Conservation (phyloP, 1,140 invertebrate genomes). For the Drosophila tsacasi region DNA sequence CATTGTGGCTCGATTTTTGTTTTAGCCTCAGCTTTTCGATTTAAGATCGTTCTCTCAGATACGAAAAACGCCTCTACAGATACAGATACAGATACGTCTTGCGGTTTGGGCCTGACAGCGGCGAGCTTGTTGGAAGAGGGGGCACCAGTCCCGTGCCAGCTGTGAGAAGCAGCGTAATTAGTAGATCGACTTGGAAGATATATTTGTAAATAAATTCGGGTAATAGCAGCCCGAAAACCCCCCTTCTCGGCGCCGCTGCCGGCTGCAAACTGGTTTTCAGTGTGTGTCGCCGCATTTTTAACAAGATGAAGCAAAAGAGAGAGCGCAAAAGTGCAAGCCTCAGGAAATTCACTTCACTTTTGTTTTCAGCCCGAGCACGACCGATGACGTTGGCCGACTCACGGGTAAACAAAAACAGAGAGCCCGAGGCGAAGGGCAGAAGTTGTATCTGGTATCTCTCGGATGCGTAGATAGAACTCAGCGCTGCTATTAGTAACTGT, state of each 20-base stretch:
- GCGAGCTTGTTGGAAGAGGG: not conserved
- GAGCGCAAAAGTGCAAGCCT: conserved; percentile 39
- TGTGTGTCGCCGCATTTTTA: conserved; percentile 26
- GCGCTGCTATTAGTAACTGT: conserved; percentile 17
- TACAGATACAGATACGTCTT: conserved; percentile 27
- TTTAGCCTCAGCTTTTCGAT: conserved; percentile 36
- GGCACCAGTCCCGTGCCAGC: conserved; percentile 6
- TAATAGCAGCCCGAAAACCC: not conserved
- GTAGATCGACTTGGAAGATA: conserved; percentile 28
- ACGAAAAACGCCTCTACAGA: conserved; percentile 24
- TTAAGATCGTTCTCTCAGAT: conserved; percentile 46
- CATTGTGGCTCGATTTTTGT: conserved; percentile 55
- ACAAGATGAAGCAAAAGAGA: conserved; percentile 23
- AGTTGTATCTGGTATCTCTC: conserved; percentile 24
- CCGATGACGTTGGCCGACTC: conserved; percentile 54
- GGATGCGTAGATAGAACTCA: conserved; percentile 43
- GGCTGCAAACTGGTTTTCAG: conserved; percentile 54
- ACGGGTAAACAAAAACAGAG: conserved; percentile 56
- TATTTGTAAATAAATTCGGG: conserved; percentile 17
- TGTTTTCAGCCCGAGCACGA: conserved; percentile 54
- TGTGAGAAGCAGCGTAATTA: conserved; percentile 44
- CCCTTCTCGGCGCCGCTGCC: conserved; percentile 18
- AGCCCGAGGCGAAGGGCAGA: conserved; percentile 1
- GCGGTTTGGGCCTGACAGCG: conserved; percentile 15
- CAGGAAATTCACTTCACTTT: conserved; percentile 75